phyloP scores from a whole-genome alignment of 2,113 vertebrate species.

The Etheostoma cragini region DNA sequence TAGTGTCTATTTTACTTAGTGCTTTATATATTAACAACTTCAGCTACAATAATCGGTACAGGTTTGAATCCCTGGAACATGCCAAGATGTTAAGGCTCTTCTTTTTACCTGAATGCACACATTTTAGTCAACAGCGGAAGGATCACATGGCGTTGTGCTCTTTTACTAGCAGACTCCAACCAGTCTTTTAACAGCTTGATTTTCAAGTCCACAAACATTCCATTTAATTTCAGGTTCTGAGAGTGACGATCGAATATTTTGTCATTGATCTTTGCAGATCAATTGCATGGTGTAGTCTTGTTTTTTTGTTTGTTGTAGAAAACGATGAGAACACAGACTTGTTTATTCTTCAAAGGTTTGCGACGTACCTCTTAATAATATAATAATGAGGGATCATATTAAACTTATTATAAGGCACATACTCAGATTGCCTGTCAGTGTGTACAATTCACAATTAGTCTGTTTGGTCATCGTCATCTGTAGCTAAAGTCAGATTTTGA shows the following conservation, averaged over 20 bases:
- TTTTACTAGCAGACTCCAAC: background rate
- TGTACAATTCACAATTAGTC: background rate
- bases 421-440: background rate
- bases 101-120: background rate
- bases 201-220: slow-evolving; percentile 3
- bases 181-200: slow-evolving; percentile 17
- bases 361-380: background rate
- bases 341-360: background rate
- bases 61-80: slow-evolving; percentile 10
- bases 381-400: background rate
- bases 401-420: background rate
- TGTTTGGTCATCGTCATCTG: background rate
- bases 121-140: slow-evolving; percentile 17
- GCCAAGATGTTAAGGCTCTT: background rate
- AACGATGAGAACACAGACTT: background rate
- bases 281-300: background rate
- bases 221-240: slow-evolving; percentile 10
- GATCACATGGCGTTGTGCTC: slow-evolving; percentile 3
- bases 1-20: background rate
- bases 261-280: slow-evolving; percentile 15
- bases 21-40: background rate
- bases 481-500: background rate
- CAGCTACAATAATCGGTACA: slow-evolving; percentile 1
- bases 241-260: background rate
- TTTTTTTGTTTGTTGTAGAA: background rate